phyloP scores from a whole-genome alignment of 1,140 invertebrate species.

The Cylas formicarius region DNA sequence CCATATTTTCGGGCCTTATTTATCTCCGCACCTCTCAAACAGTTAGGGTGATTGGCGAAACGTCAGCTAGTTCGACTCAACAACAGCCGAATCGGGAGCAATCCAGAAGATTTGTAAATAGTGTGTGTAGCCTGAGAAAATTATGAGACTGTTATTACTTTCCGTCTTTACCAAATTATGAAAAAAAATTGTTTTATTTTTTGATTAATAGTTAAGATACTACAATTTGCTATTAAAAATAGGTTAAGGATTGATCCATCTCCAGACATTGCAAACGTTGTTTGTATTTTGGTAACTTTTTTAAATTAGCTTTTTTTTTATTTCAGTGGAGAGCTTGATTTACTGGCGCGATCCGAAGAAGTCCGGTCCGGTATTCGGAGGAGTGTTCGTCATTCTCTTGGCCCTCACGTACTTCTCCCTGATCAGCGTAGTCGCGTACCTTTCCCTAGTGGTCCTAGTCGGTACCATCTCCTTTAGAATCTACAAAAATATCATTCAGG shows the following conservation, averaged over 20 bases:
- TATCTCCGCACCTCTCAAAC: too few relatives aligned
- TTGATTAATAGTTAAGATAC: not conserved
- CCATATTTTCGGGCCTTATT: too few relatives aligned
- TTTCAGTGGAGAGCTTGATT: slow-evolving; percentile 71
- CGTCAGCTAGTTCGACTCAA: too few relatives aligned
- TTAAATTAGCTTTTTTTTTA: slow-evolving; percentile 13
- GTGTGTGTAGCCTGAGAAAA: too few relatives aligned
- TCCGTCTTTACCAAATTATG: not conserved
- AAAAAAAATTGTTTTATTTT: not conserved
- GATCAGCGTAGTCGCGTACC: slow-evolving; percentile 90
- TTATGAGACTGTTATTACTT: too few relatives aligned
- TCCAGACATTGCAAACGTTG: too few relatives aligned
- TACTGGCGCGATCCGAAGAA: slow-evolving; percentile 95
- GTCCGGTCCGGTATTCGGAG: slow-evolving; percentile 85
- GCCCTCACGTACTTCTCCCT: slow-evolving; percentile 91
- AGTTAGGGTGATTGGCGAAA: too few relatives aligned
- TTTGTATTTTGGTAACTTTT: slow-evolving; percentile 1
- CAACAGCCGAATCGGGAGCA: too few relatives aligned
- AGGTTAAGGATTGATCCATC: not conserved
- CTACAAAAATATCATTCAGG: slow-evolving; percentile 92
- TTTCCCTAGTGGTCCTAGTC: slow-evolving; percentile 72
- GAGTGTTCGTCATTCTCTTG: slow-evolving; percentile 76
- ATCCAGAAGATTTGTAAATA: too few relatives aligned
- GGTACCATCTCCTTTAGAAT: slow-evolving; percentile 87
- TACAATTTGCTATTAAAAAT: not conserved